Percentiles rank a stretch among this genome's conserved stretches.
phyloP scores from a whole-genome alignment of 2,113 vertebrate genomes.

The Chaenogobius annularis region DNA sequence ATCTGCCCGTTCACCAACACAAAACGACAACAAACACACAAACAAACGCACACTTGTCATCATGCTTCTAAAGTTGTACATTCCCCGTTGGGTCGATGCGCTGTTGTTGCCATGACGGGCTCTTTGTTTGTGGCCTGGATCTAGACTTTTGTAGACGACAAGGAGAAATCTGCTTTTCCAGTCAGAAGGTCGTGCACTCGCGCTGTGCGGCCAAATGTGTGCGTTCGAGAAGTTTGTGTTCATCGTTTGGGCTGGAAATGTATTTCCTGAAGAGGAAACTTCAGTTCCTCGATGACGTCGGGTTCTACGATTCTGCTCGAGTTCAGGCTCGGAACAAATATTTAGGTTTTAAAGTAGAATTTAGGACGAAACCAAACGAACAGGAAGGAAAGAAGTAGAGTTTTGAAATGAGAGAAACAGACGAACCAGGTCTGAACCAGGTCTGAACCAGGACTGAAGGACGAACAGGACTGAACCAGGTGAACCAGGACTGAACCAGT shows the following conservation, averaged over 20 bases:
- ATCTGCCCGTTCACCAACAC: accelerated
- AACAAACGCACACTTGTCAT: slow-evolving; percentile 5
- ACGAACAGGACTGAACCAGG: too few relatives aligned
- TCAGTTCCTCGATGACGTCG: neutral
- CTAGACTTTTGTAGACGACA: slow-evolving; percentile 48
- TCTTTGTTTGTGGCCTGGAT: slow-evolving; percentile 26
- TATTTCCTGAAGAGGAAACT: too few relatives aligned
- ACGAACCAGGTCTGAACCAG: too few relatives aligned
- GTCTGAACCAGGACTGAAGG: too few relatives aligned
- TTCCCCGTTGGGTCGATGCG: slow-evolving; percentile 53
- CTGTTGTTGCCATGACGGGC: slow-evolving; percentile 32
- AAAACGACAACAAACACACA: neutral
- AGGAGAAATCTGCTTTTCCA: slow-evolving; percentile 54
- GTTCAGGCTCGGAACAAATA: neutral
- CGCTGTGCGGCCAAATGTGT: slow-evolving; percentile 76
- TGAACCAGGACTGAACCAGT: too few relatives aligned
- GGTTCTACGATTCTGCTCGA: neutral
- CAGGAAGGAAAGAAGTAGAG: too few relatives aligned
- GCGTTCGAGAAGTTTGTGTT: too few relatives aligned
- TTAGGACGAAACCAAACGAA: too few relatives aligned
- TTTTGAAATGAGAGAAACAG: too few relatives aligned
- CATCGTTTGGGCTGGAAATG: too few relatives aligned
- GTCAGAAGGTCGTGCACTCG: slow-evolving; percentile 54
- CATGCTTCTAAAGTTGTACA: neutral
- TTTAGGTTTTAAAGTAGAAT: too few relatives aligned